Evolutionary conservation across 2,888 invertebrate species (phyloP).

Genomic region (Rugalucina vietnamica): DNA sequence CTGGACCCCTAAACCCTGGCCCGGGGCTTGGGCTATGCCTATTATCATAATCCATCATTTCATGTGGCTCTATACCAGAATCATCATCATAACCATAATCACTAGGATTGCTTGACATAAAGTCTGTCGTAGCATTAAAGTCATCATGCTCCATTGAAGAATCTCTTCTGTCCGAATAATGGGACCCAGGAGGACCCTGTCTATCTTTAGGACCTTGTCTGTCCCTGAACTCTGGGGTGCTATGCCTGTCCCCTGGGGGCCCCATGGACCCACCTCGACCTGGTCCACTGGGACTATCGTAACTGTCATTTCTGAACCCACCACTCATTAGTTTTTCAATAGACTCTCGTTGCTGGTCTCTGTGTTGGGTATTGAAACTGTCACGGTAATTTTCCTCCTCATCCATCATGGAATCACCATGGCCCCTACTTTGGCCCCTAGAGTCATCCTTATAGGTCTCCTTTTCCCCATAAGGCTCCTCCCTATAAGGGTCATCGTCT

Average conservation of each 20-base stretch:
- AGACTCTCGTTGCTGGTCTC: too few relatives aligned
- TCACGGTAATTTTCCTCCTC: too few relatives aligned
- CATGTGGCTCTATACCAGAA: constrained; percentile 1
- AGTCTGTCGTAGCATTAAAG: neutral
- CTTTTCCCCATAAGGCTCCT: too few relatives aligned
- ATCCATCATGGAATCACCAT: too few relatives aligned
- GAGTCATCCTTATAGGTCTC: too few relatives aligned
- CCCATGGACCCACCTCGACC: neutral
- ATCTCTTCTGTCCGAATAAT: neutral
- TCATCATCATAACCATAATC: constrained; percentile 29
- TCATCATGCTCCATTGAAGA: neutral
- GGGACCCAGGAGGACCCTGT: neutral
- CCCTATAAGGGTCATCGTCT: neutral
- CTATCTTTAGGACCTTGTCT: too few relatives aligned
- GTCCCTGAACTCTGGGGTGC: constrained; percentile 13
- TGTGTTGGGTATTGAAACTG: too few relatives aligned
- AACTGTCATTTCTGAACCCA: neutral
- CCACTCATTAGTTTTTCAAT: neutral
- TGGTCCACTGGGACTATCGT: constrained; percentile 23
- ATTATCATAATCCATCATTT: constrained; percentile 18
- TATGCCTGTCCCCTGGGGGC: constrained; percentile 8
- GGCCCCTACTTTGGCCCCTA: too few relatives aligned
- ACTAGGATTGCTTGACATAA: neutral
- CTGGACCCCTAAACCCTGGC: constrained; percentile 25
- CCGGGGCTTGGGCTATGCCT: constrained; percentile 22